Percentiles rank a stretch among this genome's conserved stretches.
Conservation (phyloP, 2,113 vertebrate species). For the mouse (Mus musculus) region GRCm39 chr7:58374001-58374500, state of each 20-base stretch:
- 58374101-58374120: neutral
- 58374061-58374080: neutral
- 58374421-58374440: neutral
- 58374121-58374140: neutral
- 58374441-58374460: neutral
- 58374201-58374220: neutral
- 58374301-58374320: neutral
- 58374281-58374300: neutral
- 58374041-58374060: neutral
- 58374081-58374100: neutral
- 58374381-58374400: neutral
- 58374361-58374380: neutral
- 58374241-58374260: neutral
- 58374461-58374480: neutral
- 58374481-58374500: neutral
- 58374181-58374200: neutral
- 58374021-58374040: no score
- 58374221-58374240: neutral
- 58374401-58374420: neutral
- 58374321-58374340: neutral
- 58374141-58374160: neutral
- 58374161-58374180: neutral
- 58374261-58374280: neutral
- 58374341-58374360: neutral
- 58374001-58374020: neutral